Percentiles rank a stretch among this genome's conserved stretches.
Conservation (phyloP, 2,888 invertebrate species). For the Agonopterix arenella region DNA sequence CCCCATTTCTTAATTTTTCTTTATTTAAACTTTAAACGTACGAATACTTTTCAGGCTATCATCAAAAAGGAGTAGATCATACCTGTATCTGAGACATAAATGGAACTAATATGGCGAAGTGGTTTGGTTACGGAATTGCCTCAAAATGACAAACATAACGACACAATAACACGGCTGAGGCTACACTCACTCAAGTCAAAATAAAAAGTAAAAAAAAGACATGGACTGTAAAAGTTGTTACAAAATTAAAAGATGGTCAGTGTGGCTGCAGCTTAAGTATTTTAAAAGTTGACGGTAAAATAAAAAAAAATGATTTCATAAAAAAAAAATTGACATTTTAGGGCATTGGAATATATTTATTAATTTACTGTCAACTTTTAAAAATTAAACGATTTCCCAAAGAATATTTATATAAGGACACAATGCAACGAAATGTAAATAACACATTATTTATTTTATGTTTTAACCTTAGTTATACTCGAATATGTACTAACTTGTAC, state of each 20-base stretch:
- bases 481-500: slow-evolving; percentile 52
- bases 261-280: slow-evolving; percentile 1
- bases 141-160: slow-evolving; percentile 27
- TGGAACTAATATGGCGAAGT: slow-evolving; percentile 13
- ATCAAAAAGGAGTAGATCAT: slow-evolving; percentile 62
- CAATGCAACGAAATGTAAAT: slow-evolving; percentile 48
- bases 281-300: slow-evolving; percentile 16
- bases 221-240: background rate
- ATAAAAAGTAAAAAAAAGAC: background rate
- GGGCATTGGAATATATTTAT: background rate
- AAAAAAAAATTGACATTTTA: background rate
- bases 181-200: slow-evolving; percentile 1
- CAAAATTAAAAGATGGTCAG: background rate
- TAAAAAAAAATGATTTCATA: slow-evolving; percentile 4
- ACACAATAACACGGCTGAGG: slow-evolving; percentile 12
- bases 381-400: slow-evolving; percentile 18
- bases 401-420: slow-evolving; percentile 22
- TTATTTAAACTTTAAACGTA: slow-evolving; percentile 30
- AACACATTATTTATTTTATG: slow-evolving; percentile 50
- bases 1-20: too few species aligned
- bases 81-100: slow-evolving; percentile 41
- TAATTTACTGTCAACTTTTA: slow-evolving; percentile 24
- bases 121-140: slow-evolving; percentile 30
- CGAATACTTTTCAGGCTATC: slow-evolving; percentile 61
- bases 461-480: slow-evolving; percentile 31